Evolutionary conservation across 2,113 vertebrate genomes (phyloP).

Genomic region (Gobiocypris rarus): DNA sequence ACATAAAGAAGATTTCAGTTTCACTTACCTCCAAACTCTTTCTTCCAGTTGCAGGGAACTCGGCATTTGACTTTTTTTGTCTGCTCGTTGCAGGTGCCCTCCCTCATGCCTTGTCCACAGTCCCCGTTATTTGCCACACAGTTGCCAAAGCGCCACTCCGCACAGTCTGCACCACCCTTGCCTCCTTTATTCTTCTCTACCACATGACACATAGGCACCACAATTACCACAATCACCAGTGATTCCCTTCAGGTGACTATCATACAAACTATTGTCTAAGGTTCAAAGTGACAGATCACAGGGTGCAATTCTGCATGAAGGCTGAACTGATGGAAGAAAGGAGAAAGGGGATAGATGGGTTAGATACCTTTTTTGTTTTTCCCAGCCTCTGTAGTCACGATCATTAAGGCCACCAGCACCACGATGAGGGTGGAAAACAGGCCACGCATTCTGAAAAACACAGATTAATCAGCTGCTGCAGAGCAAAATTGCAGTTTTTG

Average conservation of each 20-base stretch:
- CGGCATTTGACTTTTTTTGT: conserved; percentile 85
- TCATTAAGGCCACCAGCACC: conserved; percentile 78
- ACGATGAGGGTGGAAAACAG: conserved; percentile 65
- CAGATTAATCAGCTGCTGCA: not conserved
- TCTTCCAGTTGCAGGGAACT: conserved; percentile 94
- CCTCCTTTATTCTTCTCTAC: conserved; percentile 79
- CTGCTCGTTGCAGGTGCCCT: conserved; percentile 84
- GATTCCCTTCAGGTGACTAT: not conserved
- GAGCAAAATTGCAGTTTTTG: not conserved
- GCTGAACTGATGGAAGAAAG: not conserved
- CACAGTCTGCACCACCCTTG: conserved; percentile 79
- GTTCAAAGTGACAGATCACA: not conserved
- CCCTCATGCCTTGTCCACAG: conserved; percentile 81
- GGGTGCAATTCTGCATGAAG: not conserved
- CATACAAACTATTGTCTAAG: not conserved
- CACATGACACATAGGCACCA: conserved; percentile 1
- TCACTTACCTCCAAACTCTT: conserved; percentile 85
- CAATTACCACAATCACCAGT: not conserved
- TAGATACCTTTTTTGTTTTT: conserved; percentile 85
- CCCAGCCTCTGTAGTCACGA: conserved; percentile 73
- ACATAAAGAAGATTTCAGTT: not conserved
- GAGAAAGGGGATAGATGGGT: not conserved
- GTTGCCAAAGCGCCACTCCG: conserved; percentile 85
- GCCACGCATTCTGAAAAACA: conserved; percentile 78
- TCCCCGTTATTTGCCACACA: conserved; percentile 87